phyloP scores from a whole-genome alignment of 92 coral and sea anemone species.

The Paragorgia papillata region DNA sequence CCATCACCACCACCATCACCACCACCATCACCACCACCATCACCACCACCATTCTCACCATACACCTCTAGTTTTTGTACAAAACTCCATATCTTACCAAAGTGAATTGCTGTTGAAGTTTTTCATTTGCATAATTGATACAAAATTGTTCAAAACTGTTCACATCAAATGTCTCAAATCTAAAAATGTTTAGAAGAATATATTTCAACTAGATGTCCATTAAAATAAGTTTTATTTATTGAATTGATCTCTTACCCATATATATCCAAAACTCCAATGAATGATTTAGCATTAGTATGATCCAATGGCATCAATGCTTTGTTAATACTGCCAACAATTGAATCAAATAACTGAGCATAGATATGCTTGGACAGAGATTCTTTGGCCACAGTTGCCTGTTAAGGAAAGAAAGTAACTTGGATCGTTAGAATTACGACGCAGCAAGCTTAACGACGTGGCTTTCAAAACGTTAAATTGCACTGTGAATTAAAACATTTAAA shows the following conservation, averaged over 20 bases:
- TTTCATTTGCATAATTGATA: slow-evolving; percentile 96
- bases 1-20: no score
- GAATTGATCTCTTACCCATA: slow-evolving; percentile 99
- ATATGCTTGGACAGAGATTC: slow-evolving; percentile 93
- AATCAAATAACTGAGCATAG: slow-evolving; percentile 87
- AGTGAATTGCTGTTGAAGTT: slow-evolving; percentile 96
- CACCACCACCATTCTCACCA: no score
- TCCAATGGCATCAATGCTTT: slow-evolving; percentile 70
- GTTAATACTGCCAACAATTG: slow-evolving; percentile 86
- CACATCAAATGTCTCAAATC: slow-evolving; percentile 95
- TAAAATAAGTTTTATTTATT: no score
- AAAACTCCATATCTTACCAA: slow-evolving; percentile 69
- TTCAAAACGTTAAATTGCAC: no score
- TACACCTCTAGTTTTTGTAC: no score
- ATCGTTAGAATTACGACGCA: no score
- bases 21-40: no score
- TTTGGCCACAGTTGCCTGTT: slow-evolving; percentile 48
- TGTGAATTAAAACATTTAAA: no score
- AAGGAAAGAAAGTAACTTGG: neutral
- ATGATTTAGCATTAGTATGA: slow-evolving; percentile 68
- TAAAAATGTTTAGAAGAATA: slow-evolving; percentile 42
- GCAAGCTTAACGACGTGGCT: no score
- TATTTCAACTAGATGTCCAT: no score
- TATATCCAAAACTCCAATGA: slow-evolving; percentile 94
- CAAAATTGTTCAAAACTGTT: slow-evolving; percentile 99